Evolutionary conservation across 2,113 vertebrate genomes (phyloP), one percentile per base, ranked within the genome.

Genomic region (Toxotes chatareus): DNA sequence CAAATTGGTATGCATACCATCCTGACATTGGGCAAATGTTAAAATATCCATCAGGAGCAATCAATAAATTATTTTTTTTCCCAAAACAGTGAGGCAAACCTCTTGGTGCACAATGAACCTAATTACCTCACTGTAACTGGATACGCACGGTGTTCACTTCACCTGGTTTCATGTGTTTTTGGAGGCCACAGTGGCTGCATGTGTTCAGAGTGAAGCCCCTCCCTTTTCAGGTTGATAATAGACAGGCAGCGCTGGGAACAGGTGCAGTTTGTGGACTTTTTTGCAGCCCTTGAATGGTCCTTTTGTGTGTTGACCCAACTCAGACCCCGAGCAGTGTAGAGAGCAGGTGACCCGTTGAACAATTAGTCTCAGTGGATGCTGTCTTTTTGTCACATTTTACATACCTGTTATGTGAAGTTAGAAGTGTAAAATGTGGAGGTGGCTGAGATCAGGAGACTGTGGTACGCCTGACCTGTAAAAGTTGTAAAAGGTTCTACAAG

Each of bases 121-220:
- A 90, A 90, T 94, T 70, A 74, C 84, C 85, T 88, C 44, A 17
- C 44, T 78, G 94, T 91, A 94, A 95, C 77, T 57, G 55, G 89
- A 94, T 91, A 82, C 49, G 49, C 61, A 27, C 2, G 4, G 4
- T 40, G 47, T 31, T 77, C 55, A 65, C 59, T 67, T 85, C 83
- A 73, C 61, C 75, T 77, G 66, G 21, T 73, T 57, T 6, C 49
- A 3, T 53, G 21, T 83, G 64, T 62, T 86, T 76, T 63, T n/a
- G 21, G 61, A 57, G 44, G 36, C 67, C 61, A 69, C 78, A 79
- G 82, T 84, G 79, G 77, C 70, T 64, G 19, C 62, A 62, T 86
- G 80, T 79, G 75, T 75, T 86, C 73, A 68, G 63, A 0, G 11
- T 11, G 64, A 79, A 76, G 80, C 87, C 47, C 82, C 86, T 62